Percentiles rank a stretch among this genome's conserved stretches.
These are phyloP conservation scores for Cricetomys ansorgei DNA, from an alignment of 2,113 vertebrate species.

Conservation along the genomic window DNA sequence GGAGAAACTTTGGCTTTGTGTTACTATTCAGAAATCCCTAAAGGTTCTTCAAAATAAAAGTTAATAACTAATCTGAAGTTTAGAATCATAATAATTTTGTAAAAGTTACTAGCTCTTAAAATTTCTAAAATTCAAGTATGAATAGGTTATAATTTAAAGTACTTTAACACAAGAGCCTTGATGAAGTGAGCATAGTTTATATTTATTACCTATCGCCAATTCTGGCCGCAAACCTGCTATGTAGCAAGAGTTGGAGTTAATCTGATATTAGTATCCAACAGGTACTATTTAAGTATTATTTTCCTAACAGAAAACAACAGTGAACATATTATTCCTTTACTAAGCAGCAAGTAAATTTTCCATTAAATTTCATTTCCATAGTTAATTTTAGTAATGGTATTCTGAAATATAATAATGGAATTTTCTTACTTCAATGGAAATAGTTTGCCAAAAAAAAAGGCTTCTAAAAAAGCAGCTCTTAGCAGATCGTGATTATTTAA, in stretches of 20 bases:
- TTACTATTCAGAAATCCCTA: conserved; percentile 30
- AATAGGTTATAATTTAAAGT: conserved; percentile 1
- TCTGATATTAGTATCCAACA: conserved; percentile 11
- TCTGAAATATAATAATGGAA: conserved; percentile 39
- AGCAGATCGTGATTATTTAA: not conserved
- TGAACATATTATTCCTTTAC: conserved; percentile 44
- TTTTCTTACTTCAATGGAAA: conserved; percentile 17
- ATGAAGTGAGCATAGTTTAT: conserved; percentile 40
- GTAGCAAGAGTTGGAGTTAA: conserved; percentile 27
- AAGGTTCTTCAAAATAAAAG: conserved; percentile 54
- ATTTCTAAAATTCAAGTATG: not conserved
- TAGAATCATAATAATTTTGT: conserved; percentile 25
- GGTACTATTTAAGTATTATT: conserved; percentile 50
- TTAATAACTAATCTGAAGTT: conserved; percentile 1
- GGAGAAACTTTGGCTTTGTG: conserved; percentile 27
- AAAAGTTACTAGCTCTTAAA: conserved; percentile 59
- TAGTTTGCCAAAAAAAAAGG: not conserved
- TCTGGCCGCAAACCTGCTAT: not conserved
- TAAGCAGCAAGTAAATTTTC: conserved; percentile 28
- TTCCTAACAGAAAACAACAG: conserved; percentile 40
- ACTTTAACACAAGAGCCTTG: conserved; percentile 15
- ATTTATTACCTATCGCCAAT: not conserved
- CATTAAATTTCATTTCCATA: conserved; percentile 31
- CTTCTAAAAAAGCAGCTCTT: not conserved
- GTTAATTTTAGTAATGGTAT: conserved; percentile 33